A percentile compares a stretch with the other conserved stretches of the same genome.
These are phyloP conservation scores for Pristionchus exspectatus DNA, from an alignment of 2,888 invertebrate species.

Conservation along the genomic window DNA sequence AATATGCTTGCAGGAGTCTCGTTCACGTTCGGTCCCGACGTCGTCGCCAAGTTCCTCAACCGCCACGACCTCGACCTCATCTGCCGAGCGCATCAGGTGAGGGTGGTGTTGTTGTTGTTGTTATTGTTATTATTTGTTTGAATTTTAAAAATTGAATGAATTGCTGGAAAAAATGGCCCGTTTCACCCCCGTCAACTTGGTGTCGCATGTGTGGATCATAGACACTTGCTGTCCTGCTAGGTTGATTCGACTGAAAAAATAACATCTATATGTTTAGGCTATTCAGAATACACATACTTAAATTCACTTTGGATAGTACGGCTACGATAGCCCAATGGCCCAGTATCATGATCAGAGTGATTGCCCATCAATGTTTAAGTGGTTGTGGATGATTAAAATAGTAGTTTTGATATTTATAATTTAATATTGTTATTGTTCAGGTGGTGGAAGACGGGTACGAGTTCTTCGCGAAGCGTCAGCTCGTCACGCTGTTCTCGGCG, in stretches of 20 bases:
- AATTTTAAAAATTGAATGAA: neutral
- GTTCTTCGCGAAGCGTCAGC: constrained; percentile 97
- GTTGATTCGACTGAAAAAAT: no score
- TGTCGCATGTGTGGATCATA: no score
- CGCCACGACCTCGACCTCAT: constrained; percentile 97
- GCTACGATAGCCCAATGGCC: neutral
- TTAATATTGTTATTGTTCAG: constrained; percentile 73
- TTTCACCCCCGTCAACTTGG: no score
- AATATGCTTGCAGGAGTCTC: constrained; percentile 84
- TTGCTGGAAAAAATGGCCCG: no score
- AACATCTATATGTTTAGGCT: neutral
- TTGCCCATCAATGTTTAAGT: no score
- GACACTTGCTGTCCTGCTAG: no score
- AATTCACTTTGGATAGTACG: neutral
- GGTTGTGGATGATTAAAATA: no score
- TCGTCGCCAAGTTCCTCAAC: constrained; percentile 95
- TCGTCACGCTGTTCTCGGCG: constrained; percentile 98
- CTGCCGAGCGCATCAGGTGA: constrained; percentile 95
- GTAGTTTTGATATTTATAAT: no score
- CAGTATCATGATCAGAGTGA: neutral
- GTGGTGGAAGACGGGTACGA: constrained; percentile 98
- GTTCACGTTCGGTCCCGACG: constrained; percentile 97
- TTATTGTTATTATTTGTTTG: neutral
- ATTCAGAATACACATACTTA: neutral
- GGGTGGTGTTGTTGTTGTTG: neutral